These are phyloP conservation scores for Elephas maximus DNA, from an alignment of 2,113 vertebrate genomes.

Conservation along the genomic window DNA sequence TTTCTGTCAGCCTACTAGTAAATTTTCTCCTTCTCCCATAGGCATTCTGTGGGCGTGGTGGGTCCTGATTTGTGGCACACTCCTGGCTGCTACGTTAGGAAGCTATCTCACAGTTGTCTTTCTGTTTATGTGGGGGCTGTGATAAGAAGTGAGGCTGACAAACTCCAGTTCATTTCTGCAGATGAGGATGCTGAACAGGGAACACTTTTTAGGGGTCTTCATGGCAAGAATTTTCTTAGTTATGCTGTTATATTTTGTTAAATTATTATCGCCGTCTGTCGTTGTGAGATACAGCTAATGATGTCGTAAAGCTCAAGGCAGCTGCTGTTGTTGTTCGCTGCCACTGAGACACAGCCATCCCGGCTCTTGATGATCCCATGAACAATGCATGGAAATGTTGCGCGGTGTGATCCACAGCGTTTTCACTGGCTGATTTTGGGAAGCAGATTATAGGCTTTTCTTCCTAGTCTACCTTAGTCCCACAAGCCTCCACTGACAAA, in stretches of 20 bases:
- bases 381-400: neutral
- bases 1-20: conserved; percentile 32
- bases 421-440: neutral
- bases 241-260: neutral
- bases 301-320: neutral
- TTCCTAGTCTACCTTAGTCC: neutral
- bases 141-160: conserved; percentile 76
- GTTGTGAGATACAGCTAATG: neutral
- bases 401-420: neutral
- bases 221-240: conserved; percentile 23
- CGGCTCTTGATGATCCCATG: neutral
- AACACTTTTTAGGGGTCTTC: neutral
- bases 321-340: neutral
- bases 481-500: neutral
- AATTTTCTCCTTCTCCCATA: neutral
- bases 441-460: neutral
- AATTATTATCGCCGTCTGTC: neutral
- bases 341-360: neutral
- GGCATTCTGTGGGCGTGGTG: neutral
- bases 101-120: conserved; percentile 17
- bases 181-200: neutral
- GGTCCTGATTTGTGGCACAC: neutral
- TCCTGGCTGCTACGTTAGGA: neutral
- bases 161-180: conserved; percentile 46
- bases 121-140: neutral